phyloP scores from a whole-genome alignment of 2,888 invertebrate species.

The Ochlodes sylvanus region DNA sequence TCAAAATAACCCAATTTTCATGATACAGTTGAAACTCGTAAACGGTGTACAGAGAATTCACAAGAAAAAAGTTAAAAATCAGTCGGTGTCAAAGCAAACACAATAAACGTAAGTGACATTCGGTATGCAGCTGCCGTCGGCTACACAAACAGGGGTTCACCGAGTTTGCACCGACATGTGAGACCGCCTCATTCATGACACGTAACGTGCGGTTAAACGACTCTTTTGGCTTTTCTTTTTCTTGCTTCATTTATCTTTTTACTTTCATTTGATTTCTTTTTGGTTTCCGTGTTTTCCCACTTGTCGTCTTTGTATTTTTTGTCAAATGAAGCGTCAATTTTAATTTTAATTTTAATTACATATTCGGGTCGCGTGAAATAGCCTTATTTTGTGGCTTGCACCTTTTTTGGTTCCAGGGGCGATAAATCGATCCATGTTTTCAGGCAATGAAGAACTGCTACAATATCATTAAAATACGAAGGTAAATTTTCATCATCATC shows the following conservation, averaged over 20 bases:
- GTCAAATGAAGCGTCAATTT: neutral
- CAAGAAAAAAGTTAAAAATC: constrained; percentile 4
- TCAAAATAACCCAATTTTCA: neutral
- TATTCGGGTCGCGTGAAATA: neutral
- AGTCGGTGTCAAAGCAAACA: constrained; percentile 13
- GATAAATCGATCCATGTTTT: too few species aligned
- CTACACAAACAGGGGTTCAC: constrained; percentile 24
- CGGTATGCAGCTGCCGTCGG: constrained; percentile 19
- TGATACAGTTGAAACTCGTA: neutral
- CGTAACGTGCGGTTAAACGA: constrained; percentile 32
- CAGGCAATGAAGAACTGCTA: too few species aligned
- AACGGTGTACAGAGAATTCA: neutral
- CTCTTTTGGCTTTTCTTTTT: neutral
- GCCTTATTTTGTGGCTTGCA: too few species aligned
- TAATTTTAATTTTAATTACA: neutral
- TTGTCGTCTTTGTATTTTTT: neutral
- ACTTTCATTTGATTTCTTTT: constrained; percentile 13
- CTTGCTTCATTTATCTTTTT: constrained; percentile 12
- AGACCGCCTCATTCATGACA: constrained; percentile 35
- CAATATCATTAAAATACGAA: too few species aligned
- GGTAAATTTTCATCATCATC: too few species aligned
- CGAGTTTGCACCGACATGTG: constrained; percentile 15
- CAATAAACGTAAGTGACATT: constrained; percentile 9
- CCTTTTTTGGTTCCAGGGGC: too few species aligned
- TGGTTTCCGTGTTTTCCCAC: neutral